Base-by-base conservation (phyloP, 2,888 invertebrate species). In the Polydesmus complanatus region DNA sequence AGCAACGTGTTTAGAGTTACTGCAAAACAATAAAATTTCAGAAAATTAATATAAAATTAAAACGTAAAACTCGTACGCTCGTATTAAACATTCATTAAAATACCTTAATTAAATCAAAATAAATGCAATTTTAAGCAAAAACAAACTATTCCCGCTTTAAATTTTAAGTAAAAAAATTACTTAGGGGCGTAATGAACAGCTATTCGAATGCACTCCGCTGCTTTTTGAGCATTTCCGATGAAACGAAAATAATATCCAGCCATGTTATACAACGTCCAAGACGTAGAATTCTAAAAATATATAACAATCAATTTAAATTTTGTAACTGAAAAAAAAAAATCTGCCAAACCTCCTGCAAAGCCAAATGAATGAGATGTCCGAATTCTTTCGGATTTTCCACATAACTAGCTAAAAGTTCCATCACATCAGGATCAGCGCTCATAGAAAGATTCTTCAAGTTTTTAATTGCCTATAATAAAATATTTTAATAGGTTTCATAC, bases 231-330 rank as follows among this genome's bases (percentile, higher is more conserved):
- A 69, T 85, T 80, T 18, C 88, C 88, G 68, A 80, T 79, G 0
- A 83, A 80, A 65, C 87, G 77, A 88, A 88, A 89, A 74, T 83
- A 88, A 66, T 86, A 78, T 1, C 86, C 81, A 37, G 86, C 88
- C 73, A 88, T 78, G 71, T 87, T 86, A 69, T 86, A 84, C 70
- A 87, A 81, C 37, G 87, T 73, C 88, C 88, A 89, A 0, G 86
- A 87, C 0, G 84, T 81, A 59, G 76, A 79, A 71, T 88, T 88
- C 70, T 79, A 78, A 53, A 68, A 66, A 49, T 49, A 19, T 49
- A 2, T n/a, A n/a, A n/a, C n/a, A n/a, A n/a, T n/a, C n/a, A n/a
- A n/a, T n/a, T n/a, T n/a, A n/a, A n/a, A n/a, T n/a, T n/a, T n/a
- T 49, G 37, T 5, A 37, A 37, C 37, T 11, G 14, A 54, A 25